Evolutionary conservation across 2,113 vertebrate species (phyloP).

Genomic region (Aptenodytes patagonicus): DNA sequence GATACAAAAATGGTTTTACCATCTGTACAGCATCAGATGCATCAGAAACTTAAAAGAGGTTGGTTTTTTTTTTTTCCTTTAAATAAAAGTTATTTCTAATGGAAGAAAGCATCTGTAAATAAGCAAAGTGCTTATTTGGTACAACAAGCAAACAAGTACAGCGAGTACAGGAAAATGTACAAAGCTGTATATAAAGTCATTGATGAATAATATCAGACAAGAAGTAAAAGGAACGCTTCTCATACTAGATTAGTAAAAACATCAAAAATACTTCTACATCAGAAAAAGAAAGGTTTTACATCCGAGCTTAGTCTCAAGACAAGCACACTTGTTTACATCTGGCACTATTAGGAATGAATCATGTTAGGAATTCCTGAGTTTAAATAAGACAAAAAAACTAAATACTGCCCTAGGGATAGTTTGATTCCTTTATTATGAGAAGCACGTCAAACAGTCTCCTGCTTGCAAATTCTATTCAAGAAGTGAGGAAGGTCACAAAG

Average conservation of each 20-base stretch:
- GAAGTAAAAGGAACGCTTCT: background rate
- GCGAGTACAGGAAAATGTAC: background rate
- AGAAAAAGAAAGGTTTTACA: accelerated
- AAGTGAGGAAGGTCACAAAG: background rate
- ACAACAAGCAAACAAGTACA: background rate
- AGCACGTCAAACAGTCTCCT: background rate
- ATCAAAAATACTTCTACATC: background rate
- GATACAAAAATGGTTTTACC: background rate
- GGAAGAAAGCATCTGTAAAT: background rate
- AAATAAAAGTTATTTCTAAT: background rate
- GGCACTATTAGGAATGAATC: background rate
- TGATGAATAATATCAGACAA: background rate
- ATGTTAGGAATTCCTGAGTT: background rate
- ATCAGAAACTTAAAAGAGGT: background rate
- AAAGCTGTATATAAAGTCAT: background rate
- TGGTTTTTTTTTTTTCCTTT: background rate
- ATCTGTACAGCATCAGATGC: background rate
- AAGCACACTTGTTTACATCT: background rate
- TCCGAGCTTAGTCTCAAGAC: background rate
- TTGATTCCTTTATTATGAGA: background rate
- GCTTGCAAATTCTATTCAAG: background rate
- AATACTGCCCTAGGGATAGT: background rate
- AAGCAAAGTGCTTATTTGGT: background rate
- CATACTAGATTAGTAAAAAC: background rate
- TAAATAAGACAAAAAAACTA: background rate